Evolutionary conservation across 1,140 invertebrate species (phyloP).

Genomic region (Chymomyza costata): DNA sequence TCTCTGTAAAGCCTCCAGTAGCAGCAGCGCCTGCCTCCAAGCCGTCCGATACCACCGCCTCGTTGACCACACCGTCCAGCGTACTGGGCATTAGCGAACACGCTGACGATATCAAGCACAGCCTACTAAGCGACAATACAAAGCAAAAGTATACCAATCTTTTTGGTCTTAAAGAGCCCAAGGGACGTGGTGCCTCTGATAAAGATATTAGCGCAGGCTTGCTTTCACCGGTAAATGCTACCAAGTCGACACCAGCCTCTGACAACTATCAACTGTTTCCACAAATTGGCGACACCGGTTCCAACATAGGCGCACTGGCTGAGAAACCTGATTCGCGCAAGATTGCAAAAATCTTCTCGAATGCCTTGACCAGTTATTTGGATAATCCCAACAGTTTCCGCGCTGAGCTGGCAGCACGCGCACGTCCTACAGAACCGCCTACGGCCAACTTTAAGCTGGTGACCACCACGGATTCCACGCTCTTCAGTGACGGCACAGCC

Average conservation of each 20-base stretch:
- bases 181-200: constrained; percentile 19
- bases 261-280: constrained; percentile 51
- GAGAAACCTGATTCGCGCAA: constrained; percentile 83
- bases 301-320: constrained; percentile 64
- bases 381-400: constrained; percentile 87
- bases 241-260: constrained; percentile 25
- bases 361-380: constrained; percentile 86
- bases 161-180: constrained; percentile 69
- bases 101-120: constrained; percentile 73
- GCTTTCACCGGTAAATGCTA: constrained; percentile 32
- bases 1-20: constrained; percentile 35
- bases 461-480: constrained; percentile 48
- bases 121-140: constrained; percentile 79
- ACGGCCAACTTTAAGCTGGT: constrained; percentile 55
- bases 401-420: constrained; percentile 81
- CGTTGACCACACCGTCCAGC: constrained; percentile 48
- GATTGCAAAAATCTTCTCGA: constrained; percentile 87
- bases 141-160: constrained; percentile 79
- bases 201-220: constrained; percentile 32
- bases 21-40: constrained; percentile 31
- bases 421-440: constrained; percentile 85
- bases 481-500: constrained; percentile 65
- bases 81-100: constrained; percentile 50
- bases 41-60: constrained; percentile 49
- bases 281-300: constrained; percentile 66